phyloP scores from a whole-genome alignment of 2,113 vertebrate species.

The Anser brachyrhynchus region DNA sequence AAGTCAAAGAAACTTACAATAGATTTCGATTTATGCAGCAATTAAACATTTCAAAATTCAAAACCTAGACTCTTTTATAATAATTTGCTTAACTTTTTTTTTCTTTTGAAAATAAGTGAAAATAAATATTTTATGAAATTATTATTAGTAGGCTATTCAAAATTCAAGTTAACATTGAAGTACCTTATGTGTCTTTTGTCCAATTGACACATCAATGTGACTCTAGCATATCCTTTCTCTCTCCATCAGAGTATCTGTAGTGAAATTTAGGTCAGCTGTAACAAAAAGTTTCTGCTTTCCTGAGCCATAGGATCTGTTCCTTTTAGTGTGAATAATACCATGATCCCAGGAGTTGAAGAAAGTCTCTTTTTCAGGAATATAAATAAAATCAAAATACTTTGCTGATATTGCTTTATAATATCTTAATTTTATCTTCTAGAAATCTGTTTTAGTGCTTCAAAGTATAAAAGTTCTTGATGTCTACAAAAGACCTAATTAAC shows the following conservation, averaged over 20 bases:
- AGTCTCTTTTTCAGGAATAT: background rate
- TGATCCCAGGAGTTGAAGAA: background rate
- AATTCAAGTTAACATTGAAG: background rate
- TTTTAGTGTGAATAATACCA: slow-evolving; percentile 19
- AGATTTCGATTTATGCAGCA: background rate
- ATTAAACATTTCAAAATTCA: background rate
- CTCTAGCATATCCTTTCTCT: slow-evolving; percentile 46
- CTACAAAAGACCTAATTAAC: background rate
- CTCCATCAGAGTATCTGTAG: slow-evolving; percentile 23
- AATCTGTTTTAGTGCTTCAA: background rate
- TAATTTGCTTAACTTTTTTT: background rate
- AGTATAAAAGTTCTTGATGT: background rate
- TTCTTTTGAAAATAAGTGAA: background rate
- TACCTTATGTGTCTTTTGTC: slow-evolving; percentile 45
- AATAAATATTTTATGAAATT: background rate
- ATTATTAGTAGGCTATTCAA: background rate
- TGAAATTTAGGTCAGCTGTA: slow-evolving; percentile 68
- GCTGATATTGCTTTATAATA: background rate
- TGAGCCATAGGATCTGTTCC: slow-evolving; percentile 44
- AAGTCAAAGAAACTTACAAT: background rate
- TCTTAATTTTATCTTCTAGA: background rate
- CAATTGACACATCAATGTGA: slow-evolving; percentile 63
- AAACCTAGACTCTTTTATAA: rapidly evolving
- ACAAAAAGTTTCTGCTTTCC: slow-evolving; percentile 62
- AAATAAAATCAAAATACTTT: background rate